Evolutionary conservation across 2,888 invertebrate species (phyloP).

Genomic region (Pycnomerus fuliginosus): DNA sequence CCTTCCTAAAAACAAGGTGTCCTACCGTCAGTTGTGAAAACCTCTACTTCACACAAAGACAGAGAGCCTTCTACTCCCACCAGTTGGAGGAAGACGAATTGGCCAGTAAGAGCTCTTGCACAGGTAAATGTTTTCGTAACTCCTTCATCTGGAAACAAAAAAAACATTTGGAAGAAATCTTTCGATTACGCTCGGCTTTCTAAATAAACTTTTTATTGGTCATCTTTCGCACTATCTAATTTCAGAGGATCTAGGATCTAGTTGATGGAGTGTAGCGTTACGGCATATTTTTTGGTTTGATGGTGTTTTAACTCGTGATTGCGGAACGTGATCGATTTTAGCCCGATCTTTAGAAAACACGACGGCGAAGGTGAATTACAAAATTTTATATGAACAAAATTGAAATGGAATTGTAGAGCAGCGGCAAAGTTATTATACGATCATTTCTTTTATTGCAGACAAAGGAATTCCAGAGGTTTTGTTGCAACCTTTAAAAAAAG

Average conservation of each 20-base stretch:
- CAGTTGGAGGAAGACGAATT: conserved; percentile 84
- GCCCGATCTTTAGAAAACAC: too few relatives aligned
- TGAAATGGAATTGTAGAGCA: too few relatives aligned
- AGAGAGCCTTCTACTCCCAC: conserved; percentile 89
- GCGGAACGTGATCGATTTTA: conserved; percentile 14
- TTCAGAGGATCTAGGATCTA: too few relatives aligned
- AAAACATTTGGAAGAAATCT: not conserved
- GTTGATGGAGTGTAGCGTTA: too few relatives aligned
- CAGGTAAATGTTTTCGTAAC: conserved; percentile 87
- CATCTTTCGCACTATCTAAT: too few relatives aligned
- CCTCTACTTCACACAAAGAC: conserved; percentile 88
- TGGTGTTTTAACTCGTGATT: conserved; percentile 12
- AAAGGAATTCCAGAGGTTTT: too few relatives aligned
- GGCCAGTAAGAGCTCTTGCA: conserved; percentile 80
- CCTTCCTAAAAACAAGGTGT: conserved; percentile 1
- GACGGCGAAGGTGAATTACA: too few relatives aligned
- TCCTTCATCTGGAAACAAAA: conserved; percentile 72
- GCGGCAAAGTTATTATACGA: too few relatives aligned
- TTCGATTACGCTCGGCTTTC: not conserved
- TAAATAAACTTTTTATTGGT: too few relatives aligned
- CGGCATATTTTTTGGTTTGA: not conserved
- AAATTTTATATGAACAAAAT: too few relatives aligned
- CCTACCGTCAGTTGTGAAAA: conserved; percentile 86
- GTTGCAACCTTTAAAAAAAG: too few relatives aligned
- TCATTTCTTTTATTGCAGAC: too few relatives aligned